Evolutionary conservation across 2,113 vertebrate genomes (phyloP).

Genomic region (Corvus cornix): DNA sequence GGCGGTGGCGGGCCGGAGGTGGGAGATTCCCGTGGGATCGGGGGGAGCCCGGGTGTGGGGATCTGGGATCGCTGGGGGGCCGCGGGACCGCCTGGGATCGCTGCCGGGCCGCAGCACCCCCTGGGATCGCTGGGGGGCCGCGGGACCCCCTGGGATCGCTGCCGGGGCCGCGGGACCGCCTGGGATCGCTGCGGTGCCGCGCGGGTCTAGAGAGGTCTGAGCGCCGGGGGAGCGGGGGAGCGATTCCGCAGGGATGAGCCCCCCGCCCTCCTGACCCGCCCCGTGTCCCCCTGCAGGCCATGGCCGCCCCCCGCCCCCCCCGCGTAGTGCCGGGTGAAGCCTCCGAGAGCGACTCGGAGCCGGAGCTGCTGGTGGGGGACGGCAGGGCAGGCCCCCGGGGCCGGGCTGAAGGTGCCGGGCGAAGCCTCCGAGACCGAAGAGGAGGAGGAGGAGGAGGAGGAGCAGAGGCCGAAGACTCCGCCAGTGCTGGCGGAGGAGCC

Average conservation of each 20-base stretch:
- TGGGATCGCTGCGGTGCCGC: accelerated
- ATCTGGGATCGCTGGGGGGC: too few relatives aligned
- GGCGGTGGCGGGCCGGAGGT: neutral
- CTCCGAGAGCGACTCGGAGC: neutral
- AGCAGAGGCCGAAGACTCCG: neutral
- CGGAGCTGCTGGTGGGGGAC: neutral
- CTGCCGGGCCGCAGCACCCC: too few relatives aligned
- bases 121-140: too few relatives aligned
- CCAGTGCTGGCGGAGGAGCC: neutral
- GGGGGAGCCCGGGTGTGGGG: too few relatives aligned
- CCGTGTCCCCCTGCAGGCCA: neutral
- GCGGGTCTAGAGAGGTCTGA: neutral
- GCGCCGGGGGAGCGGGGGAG: accelerated
- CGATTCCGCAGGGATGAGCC: neutral
- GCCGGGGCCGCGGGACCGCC: neutral
- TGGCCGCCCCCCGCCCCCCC: neutral
- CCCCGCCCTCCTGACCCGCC: neutral
- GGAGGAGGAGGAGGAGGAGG: neutral
- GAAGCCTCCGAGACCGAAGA: neutral
- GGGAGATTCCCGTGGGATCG: neutral
- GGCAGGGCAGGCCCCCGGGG: neutral
- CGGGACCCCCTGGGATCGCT: too few relatives aligned
- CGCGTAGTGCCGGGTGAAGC: neutral
- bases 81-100: too few relatives aligned
- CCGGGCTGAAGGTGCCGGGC: neutral